Evolutionary conservation across 2,113 vertebrate genomes (phyloP), one percentile per base, ranked within the genome.

Genomic region (Pipa parva): DNA sequence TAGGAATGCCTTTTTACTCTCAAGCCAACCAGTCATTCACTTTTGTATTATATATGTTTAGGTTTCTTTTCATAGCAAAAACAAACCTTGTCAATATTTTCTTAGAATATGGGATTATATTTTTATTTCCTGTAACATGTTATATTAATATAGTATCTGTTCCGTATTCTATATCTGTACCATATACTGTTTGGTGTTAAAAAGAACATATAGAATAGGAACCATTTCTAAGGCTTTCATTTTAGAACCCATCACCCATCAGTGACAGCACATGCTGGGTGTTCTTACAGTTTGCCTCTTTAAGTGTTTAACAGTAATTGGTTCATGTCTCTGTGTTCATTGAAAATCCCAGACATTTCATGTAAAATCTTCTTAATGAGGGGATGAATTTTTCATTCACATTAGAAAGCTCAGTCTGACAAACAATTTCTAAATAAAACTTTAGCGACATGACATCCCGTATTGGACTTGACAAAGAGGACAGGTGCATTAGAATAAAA

Each of bases 401-500:
- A 84, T 89, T 84, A 89, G 85, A 89, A 88, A 88, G 87, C 87
- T 88, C 87, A 75, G 82, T 85, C 87, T 88, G 88, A 90, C 88
- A 91, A 90, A 90, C 86, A 90, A 88, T 89, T 93, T 91, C 90
- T 93, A 91, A 92, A 94, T 93, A 92, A 91, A 87, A 90, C 87
- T 91, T 92, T 88, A 82, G 88, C 80, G 89, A 91, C 91, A 90
- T 93, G 92, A 95, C 93, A 94, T 88, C 87, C 87, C 85, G 87
- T 91, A 95, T 92, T 91, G 91, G 89, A 92, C 94, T 91, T 97
- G 93, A 95, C 94, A 95, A 94, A 94, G 91, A 93, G 93, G 93
- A 95, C 93, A 92, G 89, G 90, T 91, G 93, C 94, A 94, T 95
- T 93, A 96, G 94, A 95, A 95, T 93, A 95, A 92, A 95, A 93